Conservation (phyloP, 2,113 vertebrate genomes). For the Triplophysa siluroides region DNA sequence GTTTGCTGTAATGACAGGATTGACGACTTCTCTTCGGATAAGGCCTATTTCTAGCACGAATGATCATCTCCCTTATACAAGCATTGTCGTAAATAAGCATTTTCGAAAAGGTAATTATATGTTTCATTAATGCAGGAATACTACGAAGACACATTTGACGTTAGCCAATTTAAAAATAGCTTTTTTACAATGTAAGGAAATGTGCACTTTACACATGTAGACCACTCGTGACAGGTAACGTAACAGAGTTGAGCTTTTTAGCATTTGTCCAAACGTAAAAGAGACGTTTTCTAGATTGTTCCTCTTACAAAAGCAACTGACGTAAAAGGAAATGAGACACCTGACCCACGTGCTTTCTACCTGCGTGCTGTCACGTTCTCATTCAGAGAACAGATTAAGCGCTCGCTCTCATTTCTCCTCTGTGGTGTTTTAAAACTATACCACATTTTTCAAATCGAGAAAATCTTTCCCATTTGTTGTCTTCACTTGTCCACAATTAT, state of each 20-base stretch:
- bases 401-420: neutral
- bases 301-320: neutral
- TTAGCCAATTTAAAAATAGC: neutral
- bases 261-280: neutral
- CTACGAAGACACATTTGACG: neutral
- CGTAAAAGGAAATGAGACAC: conserved; percentile 20
- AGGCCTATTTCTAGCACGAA: neutral
- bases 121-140: neutral
- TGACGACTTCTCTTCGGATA: neutral
- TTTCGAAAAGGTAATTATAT: neutral
- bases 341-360: conserved; percentile 2
- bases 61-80: neutral
- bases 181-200: too few relatives aligned
- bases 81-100: neutral
- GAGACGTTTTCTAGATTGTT: neutral
- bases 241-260: neutral
- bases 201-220: too few relatives aligned
- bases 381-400: neutral
- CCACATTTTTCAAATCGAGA: too few relatives aligned
- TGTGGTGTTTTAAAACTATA: neutral
- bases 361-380: conserved; percentile 43
- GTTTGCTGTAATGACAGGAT: neutral
- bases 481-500: neutral
- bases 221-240: too few relatives aligned
- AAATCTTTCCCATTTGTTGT: too few relatives aligned